Conservation (phyloP, 2,888 invertebrate genomes). For the Philhelius pedissequus region DNA sequence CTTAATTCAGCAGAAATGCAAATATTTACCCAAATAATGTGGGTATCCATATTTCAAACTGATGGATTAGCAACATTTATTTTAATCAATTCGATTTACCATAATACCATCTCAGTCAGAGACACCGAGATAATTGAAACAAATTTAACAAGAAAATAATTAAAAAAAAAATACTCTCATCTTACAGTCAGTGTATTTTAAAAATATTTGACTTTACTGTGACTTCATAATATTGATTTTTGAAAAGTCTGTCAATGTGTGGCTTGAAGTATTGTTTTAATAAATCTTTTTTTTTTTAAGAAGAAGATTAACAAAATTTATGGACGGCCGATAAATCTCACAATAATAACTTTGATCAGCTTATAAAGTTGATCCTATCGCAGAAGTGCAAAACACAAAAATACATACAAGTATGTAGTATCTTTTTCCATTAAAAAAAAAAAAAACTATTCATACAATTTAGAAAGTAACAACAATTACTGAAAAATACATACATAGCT, state of each 20-base stretch:
- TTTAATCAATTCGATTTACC: too few species aligned
- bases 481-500: too few species aligned
- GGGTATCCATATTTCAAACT: not conserved
- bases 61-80: not conserved
- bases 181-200: not conserved
- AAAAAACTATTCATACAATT: constrained; percentile 17
- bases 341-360: constrained; percentile 17
- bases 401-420: not conserved
- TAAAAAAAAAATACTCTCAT: not conserved
- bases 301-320: not conserved
- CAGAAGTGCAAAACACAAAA: constrained; percentile 9
- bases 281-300: not conserved
- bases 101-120: not conserved
- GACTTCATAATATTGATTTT: not conserved
- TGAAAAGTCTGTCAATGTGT: not conserved
- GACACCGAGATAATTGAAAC: not conserved
- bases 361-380: constrained; percentile 26
- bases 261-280: not conserved
- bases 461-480: constrained; percentile 24
- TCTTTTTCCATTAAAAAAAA: not conserved
- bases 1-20: not conserved
- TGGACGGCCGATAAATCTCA: constrained; percentile 12
- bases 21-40: not conserved
- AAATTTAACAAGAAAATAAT: not conserved
- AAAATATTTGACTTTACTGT: not conserved